Base-by-base conservation (phyloP, 2,888 invertebrate species). In the Chydorus sphaericus region DNA sequence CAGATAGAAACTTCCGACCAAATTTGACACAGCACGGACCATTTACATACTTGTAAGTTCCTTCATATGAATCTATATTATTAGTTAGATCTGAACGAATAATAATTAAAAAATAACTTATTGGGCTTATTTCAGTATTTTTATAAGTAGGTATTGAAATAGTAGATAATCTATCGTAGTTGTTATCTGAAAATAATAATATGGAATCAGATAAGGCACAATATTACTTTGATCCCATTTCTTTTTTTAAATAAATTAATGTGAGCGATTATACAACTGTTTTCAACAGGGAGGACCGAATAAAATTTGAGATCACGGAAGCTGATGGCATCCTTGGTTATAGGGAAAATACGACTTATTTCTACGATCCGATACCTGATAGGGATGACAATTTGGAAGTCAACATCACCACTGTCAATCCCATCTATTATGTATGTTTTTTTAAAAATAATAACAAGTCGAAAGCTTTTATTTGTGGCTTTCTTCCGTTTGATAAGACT, bases 391-490 rank as follows among this genome's bases (percentile, higher is more conserved):
- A 23, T 3, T 18, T 48, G 23, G 28, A 36, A 8, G 57, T 29
- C 26, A 18, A 23, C 11, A 53, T 58, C 26, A 33, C 48, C 7
- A 48, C 54, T 7, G 11, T 58, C 14, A 58, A 58, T 36, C 56
- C 56, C 2, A 16, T 58, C 28, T 48, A 56, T 33, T 37, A 53
- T 10, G 55, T 55, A 55, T 20, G 48, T n/a, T n/a, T n/a, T 44
- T 44, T 20, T 11, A n/a, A n/a, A n/a, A n/a, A n/a, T n/a, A n/a
- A n/a, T n/a, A n/a, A n/a, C n/a, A n/a, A n/a, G n/a, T n/a, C n/a
- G n/a, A n/a, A n/a, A n/a, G n/a, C n/a, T n/a, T n/a, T n/a, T n/a
- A n/a, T n/a, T n/a, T n/a, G n/a, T n/a, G n/a, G n/a, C n/a, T n/a
- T n/a, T n/a, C n/a, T n/a, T n/a, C n/a, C n/a, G n/a, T n/a, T n/a